Conservation (phyloP, 2,888 invertebrate species). For the Microctonus aethiopoides region DNA sequence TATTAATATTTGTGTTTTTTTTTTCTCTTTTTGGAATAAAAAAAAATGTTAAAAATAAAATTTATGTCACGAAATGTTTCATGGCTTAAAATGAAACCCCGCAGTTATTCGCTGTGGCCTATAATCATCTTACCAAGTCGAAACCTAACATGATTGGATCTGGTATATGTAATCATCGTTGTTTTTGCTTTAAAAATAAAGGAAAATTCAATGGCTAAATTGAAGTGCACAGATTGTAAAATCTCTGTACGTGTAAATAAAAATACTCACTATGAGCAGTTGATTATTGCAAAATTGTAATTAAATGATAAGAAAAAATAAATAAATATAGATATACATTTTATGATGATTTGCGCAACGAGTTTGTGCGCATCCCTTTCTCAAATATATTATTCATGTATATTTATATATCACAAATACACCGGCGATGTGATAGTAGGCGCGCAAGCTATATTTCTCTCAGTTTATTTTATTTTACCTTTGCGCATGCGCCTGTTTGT, state of each 20-base stretch:
- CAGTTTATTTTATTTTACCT: not conserved
- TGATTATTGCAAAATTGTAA: constrained; percentile 10
- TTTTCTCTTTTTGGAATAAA: not conserved
- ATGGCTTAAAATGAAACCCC: not conserved
- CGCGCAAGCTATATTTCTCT: not conserved
- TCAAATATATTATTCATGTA: not conserved
- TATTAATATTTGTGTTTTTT: not conserved
- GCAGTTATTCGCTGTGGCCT: not conserved
- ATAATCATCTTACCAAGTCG: not conserved
- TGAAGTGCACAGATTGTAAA: constrained; percentile 11
- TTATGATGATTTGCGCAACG: not conserved
- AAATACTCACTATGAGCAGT: constrained; percentile 26
- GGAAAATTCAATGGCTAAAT: not conserved
- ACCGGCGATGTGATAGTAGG: constrained; percentile 33
- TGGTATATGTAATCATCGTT: not conserved
- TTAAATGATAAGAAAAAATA: not conserved
- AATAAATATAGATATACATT: too few species aligned
- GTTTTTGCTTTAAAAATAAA: not conserved
- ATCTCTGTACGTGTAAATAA: constrained; percentile 1
- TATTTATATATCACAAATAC: not conserved
- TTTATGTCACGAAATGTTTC: not conserved
- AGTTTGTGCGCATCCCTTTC: not conserved
- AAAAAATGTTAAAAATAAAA: not conserved
- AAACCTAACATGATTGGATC: not conserved
- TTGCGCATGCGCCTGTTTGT: not conserved